Conservation (phyloP, 2,797 vertebrate genomes). For the Steatocranus sp. region DNA sequence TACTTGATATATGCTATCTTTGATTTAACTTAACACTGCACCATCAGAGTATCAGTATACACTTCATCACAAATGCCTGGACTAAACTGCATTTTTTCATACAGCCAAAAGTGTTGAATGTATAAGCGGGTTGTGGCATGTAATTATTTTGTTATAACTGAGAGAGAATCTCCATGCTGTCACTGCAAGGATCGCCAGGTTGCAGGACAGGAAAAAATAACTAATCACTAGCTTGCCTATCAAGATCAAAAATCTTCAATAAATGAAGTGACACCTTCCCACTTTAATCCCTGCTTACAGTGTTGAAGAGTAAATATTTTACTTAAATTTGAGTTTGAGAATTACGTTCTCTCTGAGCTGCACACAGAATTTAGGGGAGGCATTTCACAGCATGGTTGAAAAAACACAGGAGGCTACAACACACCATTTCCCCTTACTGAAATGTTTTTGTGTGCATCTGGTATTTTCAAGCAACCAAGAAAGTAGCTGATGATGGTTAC, state of each 20-base stretch:
- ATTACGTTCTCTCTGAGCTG: background rate
- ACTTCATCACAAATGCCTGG: background rate
- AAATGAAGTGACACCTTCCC: background rate
- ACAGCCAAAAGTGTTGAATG: background rate
- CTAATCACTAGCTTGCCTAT: background rate
- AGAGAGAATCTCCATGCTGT: background rate
- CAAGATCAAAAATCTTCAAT: background rate
- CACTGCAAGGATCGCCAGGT: background rate
- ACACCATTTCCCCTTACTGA: background rate
- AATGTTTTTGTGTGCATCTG: background rate
- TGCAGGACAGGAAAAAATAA: background rate
- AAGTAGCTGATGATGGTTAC: background rate
- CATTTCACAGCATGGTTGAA: background rate
- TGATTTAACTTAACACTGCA: background rate
- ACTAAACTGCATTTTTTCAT: background rate
- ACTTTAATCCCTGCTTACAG: background rate
- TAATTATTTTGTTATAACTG: background rate
- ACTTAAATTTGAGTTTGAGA: background rate
- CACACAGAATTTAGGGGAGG: background rate
- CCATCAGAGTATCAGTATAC: background rate
- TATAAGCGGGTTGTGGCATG: background rate
- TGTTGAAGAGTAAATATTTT: background rate
- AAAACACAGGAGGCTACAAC: background rate
- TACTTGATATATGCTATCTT: background rate
- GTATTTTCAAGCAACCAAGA: background rate